Evolutionary conservation across 2,113 vertebrate genomes (phyloP), one percentile per base, ranked within the genome.

Genomic region (Neodontobutis hainanensis): DNA sequence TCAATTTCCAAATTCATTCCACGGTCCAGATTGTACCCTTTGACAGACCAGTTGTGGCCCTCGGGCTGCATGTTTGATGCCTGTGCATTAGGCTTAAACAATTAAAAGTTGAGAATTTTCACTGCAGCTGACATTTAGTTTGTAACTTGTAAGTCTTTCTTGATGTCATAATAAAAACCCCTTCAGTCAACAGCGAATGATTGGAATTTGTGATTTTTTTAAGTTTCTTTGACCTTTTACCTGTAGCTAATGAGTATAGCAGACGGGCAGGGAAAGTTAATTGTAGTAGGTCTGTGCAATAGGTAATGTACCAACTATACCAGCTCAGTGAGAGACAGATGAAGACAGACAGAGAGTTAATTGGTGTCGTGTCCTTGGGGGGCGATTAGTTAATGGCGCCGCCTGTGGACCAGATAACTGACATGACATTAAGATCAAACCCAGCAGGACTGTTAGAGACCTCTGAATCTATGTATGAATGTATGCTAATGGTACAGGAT

Each of bases 381-480:
- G 79, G 82, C 10, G 46, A n/a, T 14, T 83, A 74, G 77, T 79
- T 84, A 82, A 84, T 78, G 62, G 81, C 78, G 75, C 73, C 56
- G 19, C 86, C 78, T 74, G 87, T 62, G 50, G 85, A 65, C 83
- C 72, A 58, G 48, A 59, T 83, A 85, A 90, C 62, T 89, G 86
- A 87, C 84, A 38, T 90, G 87, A 83, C 86, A 85, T 89, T 87
- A 73, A 78, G 71, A 78, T 68, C 47, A 76, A 55, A 49, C 71
- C 50, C 32, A 67, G 61, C 59, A 42, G 12, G 35, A 38, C 65
- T 40, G 38, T 11, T 9, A 32, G 5, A 57, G 55, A n/a, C 32
- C 44, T 43, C 16, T 53, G n/a, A 57, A 42, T 69, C 36, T 19
- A 38, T 12, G 0, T 42, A 7, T 43, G 34, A 61, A 10, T 19